Percentiles rank a stretch among this genome's conserved stretches.
Evolutionary conservation across 2,888 invertebrate species (phyloP).

Genomic region (Onchidella celtica): DNA sequence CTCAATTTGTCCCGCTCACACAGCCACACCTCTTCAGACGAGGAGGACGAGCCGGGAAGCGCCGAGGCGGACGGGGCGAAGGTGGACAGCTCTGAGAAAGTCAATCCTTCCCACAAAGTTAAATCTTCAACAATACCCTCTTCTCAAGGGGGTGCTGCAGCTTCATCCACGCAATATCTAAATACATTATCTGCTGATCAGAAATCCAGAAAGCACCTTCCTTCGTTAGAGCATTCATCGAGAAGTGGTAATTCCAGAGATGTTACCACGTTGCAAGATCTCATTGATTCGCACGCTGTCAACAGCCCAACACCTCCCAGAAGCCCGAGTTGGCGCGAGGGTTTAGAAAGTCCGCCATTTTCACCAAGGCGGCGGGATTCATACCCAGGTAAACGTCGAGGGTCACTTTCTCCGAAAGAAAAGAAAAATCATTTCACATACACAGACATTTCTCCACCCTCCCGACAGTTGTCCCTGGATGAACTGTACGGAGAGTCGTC

Average conservation of each 20-base stretch:
- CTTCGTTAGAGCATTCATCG: not conserved
- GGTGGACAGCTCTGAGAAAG: not conserved
- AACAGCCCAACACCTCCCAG: constrained; percentile 74
- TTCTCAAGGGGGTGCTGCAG: not conserved
- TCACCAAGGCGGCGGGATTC: constrained; percentile 73
- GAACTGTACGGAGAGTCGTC: constrained; percentile 57
- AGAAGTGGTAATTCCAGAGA: not conserved
- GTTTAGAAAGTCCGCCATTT: constrained; percentile 74
- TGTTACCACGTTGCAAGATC: not conserved
- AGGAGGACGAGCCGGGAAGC: constrained; percentile 48
- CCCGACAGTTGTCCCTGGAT: constrained; percentile 66
- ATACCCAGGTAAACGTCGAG: constrained; percentile 73
- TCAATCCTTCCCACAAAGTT: not conserved
- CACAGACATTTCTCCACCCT: constrained; percentile 71
- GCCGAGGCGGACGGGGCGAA: not conserved
- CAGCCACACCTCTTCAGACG: constrained; percentile 74
- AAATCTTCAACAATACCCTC: not conserved
- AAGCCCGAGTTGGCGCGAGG: constrained; percentile 78
- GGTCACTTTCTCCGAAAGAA: constrained; percentile 74
- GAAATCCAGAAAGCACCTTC: not conserved
- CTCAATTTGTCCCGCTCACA: constrained; percentile 73
- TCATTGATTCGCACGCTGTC: constrained; percentile 50
- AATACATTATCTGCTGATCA: not conserved
- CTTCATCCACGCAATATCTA: not conserved
- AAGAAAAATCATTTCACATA: constrained; percentile 72